Conservation (phyloP, 2,797 vertebrate species). For the Bradypus variegatus region DNA sequence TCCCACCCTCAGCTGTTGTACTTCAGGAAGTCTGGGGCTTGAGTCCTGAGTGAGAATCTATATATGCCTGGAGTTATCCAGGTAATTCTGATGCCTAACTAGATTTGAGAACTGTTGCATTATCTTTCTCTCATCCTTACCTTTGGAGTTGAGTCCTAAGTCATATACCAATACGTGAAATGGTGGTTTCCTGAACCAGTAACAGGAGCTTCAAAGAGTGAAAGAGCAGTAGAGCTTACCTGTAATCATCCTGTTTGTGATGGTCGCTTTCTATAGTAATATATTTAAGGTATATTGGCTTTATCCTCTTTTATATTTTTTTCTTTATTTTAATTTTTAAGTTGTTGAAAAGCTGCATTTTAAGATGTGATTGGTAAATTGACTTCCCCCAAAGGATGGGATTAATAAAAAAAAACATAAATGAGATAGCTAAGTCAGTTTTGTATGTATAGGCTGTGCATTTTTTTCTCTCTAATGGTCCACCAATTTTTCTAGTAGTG, state of each 20-base stretch:
- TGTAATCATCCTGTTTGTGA: not conserved
- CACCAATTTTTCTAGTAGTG: not conserved
- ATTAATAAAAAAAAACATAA: slow-evolving; percentile 10
- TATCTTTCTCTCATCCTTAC: not conserved
- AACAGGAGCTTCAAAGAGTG: not conserved
- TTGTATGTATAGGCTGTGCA: not conserved
- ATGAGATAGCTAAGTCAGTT: not conserved
- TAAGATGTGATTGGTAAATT: not conserved
- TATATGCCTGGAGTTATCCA: not conserved
- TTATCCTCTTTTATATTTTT: slow-evolving; percentile 9
- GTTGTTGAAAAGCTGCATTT: not conserved
- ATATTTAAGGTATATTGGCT: slow-evolving; percentile 8
- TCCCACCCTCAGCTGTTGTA: not conserved
- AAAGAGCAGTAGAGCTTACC: not conserved
- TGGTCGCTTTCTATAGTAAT: not conserved
- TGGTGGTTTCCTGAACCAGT: not conserved
- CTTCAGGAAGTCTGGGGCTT: not conserved
- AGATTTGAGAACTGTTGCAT: not conserved
- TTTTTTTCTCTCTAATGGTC: not conserved
- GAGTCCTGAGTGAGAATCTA: not conserved
- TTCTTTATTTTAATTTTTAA: slow-evolving; percentile 29
- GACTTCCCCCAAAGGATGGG: not conserved
- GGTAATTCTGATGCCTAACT: slow-evolving; percentile 5
- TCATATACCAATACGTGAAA: not conserved
- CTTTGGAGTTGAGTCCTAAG: not conserved